Base-by-base conservation (phyloP, 2,113 vertebrate species). In the Apteryx owenii region DNA sequence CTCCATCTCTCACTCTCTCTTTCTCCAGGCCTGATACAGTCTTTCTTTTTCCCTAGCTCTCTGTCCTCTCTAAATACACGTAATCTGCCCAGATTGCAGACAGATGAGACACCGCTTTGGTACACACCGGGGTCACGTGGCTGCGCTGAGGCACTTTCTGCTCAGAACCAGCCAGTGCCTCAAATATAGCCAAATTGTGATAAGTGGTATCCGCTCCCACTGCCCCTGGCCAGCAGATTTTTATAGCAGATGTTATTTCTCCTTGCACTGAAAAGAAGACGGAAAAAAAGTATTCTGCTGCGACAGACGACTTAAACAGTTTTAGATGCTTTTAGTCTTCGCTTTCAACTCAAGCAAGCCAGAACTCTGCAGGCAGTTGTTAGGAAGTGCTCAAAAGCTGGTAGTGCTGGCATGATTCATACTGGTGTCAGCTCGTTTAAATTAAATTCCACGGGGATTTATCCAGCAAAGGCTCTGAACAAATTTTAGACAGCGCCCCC, bases 201-300 rank as follows among this genome's bases (percentile, higher is more conserved):
- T 50, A 80, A 93, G 81, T 66, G 66, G 73, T 73, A 40, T 89
- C 96, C 4, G 42, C 84, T 73, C 56, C 93, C 12, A 6, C 81
- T 36, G 38, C 60, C 65, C 58, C 40, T 36, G 83, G 77, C 93
- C 62, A 61, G 88, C 66, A 85, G 77, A 95, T 88, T 95, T 89
- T 82, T 96, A 86, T 79, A 97, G 73, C 95, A 98, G 97, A 96
- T 95, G 90, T 96, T 96, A 42, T 72, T 94, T 92, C 91, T 81
- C 62, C 65, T 60, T 46, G n/a, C 68, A 20, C 82, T 25, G 25
- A 77, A 72, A 87, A 93, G 16, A 17, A 61, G 23, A 19, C 3
- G 6, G 33, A 60, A 31, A 21, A 51, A 18, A 40, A 53, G 26
- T 61, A 44, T 68, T 76, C 38, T 58, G 66, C 58, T 60, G 56